Evolutionary conservation across 2,113 vertebrate species (phyloP).

Genomic region (Ascaphus truei): DNA sequence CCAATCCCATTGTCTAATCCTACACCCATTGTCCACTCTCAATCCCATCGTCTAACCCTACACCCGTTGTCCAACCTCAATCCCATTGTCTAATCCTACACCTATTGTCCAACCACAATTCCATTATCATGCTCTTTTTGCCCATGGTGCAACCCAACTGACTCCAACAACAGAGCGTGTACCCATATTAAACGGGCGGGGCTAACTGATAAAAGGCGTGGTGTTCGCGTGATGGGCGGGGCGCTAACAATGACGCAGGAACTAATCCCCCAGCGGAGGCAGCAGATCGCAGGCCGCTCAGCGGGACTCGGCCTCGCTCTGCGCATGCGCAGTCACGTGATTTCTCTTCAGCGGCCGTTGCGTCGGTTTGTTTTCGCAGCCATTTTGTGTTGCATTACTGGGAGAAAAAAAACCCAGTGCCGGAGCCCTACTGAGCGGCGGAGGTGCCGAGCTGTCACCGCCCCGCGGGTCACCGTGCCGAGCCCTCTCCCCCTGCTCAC

Average conservation of each 20-base stretch:
- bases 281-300: background rate
- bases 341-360: conserved; percentile 26
- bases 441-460: conserved; percentile 1
- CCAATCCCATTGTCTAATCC: no score
- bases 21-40: no score
- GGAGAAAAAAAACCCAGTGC: conserved; percentile 8
- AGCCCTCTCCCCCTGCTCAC: background rate
- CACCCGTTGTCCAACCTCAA: no score
- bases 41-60: no score
- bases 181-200: no score
- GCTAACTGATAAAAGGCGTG: no score
- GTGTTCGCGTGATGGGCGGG: background rate
- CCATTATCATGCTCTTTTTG: no score
- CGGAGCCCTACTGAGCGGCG: background rate
- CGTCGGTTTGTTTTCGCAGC: conserved; percentile 39
- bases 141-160: no score
- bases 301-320: background rate
- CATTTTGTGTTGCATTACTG: conserved; percentile 39
- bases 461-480: background rate
- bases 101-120: no score
- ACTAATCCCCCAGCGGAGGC: conserved; percentile 4
- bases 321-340: conserved; percentile 28
- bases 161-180: no score
- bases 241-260: background rate
- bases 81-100: no score